Conservation (phyloP, 2,113 vertebrate genomes). For the Carlito syrichta region DNA sequence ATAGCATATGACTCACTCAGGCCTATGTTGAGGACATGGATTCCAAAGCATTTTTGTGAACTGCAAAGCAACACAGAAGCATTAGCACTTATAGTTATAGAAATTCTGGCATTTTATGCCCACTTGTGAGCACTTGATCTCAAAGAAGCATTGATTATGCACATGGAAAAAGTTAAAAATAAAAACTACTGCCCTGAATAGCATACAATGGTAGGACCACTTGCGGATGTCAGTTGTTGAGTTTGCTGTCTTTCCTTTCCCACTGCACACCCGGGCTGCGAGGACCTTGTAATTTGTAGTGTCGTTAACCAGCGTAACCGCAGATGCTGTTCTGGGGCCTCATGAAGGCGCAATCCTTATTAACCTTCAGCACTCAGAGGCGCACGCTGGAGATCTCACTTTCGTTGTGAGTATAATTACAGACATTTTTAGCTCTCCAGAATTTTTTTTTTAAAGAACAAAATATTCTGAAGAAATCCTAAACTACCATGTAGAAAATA, state of each 20-base stretch:
- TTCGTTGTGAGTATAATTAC: constrained; percentile 49
- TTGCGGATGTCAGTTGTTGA: background rate
- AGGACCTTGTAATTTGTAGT: background rate
- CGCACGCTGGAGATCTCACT: background rate
- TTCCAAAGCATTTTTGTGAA: background rate
- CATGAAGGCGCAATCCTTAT: background rate
- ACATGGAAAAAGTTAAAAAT: background rate
- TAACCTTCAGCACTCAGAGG: constrained; percentile 49
- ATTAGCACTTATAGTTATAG: background rate
- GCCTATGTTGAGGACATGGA: background rate
- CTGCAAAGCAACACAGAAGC: background rate
- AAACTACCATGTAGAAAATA: constrained; percentile 43
- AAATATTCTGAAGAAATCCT: constrained; percentile 31
- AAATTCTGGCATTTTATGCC: background rate
- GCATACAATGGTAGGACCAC: background rate
- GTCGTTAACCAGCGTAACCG: background rate
- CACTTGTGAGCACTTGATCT: background rate
- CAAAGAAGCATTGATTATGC: constrained; percentile 29
- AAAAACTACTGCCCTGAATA: background rate
- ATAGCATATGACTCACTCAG: background rate
- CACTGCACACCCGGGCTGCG: background rate
- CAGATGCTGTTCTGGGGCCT: background rate
- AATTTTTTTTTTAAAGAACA: constrained; percentile 47
- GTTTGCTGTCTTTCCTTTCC: background rate
- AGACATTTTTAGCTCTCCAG: constrained; percentile 63